Conservation (phyloP, 2,888 invertebrate species). For the Neoascia interrupta region DNA sequence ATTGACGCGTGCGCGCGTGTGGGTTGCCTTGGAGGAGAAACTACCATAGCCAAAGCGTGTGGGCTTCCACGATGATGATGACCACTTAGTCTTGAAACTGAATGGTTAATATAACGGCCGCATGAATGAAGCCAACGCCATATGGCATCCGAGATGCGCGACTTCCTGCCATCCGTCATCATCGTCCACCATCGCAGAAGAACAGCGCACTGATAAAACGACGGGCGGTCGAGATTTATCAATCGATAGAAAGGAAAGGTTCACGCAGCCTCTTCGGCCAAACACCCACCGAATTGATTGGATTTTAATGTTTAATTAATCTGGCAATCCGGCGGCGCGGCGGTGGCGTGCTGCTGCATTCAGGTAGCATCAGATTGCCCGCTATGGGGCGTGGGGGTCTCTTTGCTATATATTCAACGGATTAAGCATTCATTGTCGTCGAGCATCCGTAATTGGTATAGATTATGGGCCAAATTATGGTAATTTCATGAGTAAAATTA, state of each 20-base stretch:
- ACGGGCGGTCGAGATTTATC: no score
- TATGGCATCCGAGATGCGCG: no score
- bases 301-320: slow-evolving; percentile 57
- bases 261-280: no score
- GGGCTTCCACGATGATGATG: slow-evolving; percentile 61
- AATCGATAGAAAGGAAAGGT: no score
- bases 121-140: slow-evolving; percentile 40
- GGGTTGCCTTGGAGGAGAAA: slow-evolving; percentile 44
- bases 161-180: slow-evolving; percentile 60
- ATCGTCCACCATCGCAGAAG: background rate
- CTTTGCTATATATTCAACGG: no score
- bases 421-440: slow-evolving; percentile 50
- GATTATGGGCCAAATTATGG: slow-evolving; percentile 52
- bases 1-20: no score
- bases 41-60: slow-evolving; percentile 32
- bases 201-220: no score
- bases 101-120: slow-evolving; percentile 46
- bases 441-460: no score
- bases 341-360: no score
- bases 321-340: slow-evolving; percentile 6
- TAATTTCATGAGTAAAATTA: slow-evolving; percentile 31
- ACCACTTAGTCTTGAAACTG: slow-evolving; percentile 55
- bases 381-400: slow-evolving; percentile 42
- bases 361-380: background rate
- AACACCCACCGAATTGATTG: slow-evolving; percentile 57